Percentiles rank a stretch among this genome's conserved stretches.
Conservation (phyloP, 2,797 vertebrate species). For the Ceryle rudis region DNA sequence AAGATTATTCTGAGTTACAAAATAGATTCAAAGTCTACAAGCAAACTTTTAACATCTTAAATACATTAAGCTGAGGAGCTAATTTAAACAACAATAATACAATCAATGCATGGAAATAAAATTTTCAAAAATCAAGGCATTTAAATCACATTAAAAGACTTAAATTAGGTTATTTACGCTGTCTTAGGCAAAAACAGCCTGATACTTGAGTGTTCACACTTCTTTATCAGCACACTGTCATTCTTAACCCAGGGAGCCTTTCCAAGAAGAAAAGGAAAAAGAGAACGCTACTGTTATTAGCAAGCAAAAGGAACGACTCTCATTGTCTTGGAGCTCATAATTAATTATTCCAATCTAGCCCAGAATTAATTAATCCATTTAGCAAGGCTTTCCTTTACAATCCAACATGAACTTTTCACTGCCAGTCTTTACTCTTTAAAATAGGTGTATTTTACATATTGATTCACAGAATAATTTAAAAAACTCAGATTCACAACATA, state of each 20-base stretch:
- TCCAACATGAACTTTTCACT: background rate
- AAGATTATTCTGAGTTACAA: background rate
- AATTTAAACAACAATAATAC: background rate
- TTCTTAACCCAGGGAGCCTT: background rate
- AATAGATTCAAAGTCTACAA: background rate
- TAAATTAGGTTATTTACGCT: background rate
- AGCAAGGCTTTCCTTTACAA: background rate
- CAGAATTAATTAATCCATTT: background rate
- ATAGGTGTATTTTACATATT: background rate
- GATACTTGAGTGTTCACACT: background rate
- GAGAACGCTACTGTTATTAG: background rate
- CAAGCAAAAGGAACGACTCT: background rate
- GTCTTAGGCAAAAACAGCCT: background rate
- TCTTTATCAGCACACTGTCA: background rate
- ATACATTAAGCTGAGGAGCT: background rate
- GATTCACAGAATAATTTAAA: background rate
- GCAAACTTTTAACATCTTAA: background rate
- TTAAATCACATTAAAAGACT: background rate
- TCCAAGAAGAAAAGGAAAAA: background rate
- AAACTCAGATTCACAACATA: background rate
- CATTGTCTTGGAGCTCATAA: background rate
- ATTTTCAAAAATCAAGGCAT: background rate
- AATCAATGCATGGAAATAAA: background rate
- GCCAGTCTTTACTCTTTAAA: background rate
- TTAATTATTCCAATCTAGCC: too few species aligned